Evolutionary conservation across 2,888 invertebrate genomes (phyloP).

Genomic region (Lepidocyrtinus sp.): DNA sequence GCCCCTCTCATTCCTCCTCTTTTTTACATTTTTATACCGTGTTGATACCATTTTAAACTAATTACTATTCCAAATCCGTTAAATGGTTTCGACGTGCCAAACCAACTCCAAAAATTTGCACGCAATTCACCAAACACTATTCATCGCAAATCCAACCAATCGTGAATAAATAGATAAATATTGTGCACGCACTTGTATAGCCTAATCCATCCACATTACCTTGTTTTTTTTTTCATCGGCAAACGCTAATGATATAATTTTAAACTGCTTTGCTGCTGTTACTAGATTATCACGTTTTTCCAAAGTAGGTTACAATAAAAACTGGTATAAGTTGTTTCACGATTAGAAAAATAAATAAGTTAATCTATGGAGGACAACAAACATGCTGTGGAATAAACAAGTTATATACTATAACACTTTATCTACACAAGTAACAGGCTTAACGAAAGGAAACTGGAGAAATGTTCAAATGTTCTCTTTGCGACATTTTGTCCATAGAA

Average conservation of each 20-base stretch:
- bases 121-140: not conserved
- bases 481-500: not conserved
- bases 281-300: not conserved
- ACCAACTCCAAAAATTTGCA: not conserved
- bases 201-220: too few relatives aligned
- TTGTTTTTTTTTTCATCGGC: not conserved
- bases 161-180: not conserved
- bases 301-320: not conserved
- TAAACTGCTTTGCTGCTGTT: not conserved
- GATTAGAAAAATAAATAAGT: not conserved
- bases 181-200: not conserved
- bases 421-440: not conserved
- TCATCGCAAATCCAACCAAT: not conserved
- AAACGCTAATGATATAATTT: not conserved
- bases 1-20: not conserved
- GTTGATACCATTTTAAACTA: too few relatives aligned
- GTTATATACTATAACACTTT: too few relatives aligned
- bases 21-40: not conserved
- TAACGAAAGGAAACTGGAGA: constrained; percentile 20
- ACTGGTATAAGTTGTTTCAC: not conserved
- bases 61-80: not conserved
- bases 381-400: constrained; percentile 2
- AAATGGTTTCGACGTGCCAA: not conserved
- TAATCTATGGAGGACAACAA: constrained; percentile 21
- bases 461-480: not conserved